phyloP scores from a whole-genome alignment of 2,113 vertebrate species.

The Ifrita kowaldi region DNA sequence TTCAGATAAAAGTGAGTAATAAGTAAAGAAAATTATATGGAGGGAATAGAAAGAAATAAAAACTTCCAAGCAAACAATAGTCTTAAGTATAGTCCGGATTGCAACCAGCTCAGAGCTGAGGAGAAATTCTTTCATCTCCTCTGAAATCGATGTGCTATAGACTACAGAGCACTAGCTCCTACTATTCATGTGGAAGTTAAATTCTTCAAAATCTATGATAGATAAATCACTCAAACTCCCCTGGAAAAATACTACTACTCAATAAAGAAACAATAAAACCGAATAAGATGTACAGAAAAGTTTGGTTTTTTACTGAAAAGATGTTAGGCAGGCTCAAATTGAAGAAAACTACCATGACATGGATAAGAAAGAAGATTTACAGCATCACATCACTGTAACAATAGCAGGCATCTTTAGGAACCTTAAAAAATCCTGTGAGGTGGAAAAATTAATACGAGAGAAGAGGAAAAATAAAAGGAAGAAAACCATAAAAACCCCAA shows the following conservation, averaged over 20 bases:
- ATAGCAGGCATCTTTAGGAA: not conserved
- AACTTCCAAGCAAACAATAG: not conserved
- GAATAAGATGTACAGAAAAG: not conserved
- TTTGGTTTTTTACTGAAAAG: not conserved
- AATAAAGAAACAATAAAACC: not conserved
- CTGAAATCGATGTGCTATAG: not conserved
- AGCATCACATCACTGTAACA: not conserved
- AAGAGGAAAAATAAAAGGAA: not conserved
- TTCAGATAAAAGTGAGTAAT: not conserved
- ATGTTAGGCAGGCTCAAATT: not conserved
- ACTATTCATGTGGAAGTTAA: not conserved
- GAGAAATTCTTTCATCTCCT: not conserved
- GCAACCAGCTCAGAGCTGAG: not conserved
- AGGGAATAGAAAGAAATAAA: not conserved
- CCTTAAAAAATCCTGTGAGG: not conserved
- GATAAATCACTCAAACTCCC: not conserved
- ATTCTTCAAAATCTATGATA: not conserved
- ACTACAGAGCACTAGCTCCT: not conserved
- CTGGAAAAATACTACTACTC: not conserved
- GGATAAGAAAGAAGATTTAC: not conserved
- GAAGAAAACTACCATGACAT: not conserved
- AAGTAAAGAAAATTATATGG: not conserved
- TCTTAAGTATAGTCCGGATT: not conserved
- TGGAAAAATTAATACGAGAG: not conserved
- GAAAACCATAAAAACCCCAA: rapidly evolving